These are phyloP conservation scores for Aplochiton taeniatus DNA, from an alignment of 2,797 vertebrate species.

Conservation along the genomic window DNA sequence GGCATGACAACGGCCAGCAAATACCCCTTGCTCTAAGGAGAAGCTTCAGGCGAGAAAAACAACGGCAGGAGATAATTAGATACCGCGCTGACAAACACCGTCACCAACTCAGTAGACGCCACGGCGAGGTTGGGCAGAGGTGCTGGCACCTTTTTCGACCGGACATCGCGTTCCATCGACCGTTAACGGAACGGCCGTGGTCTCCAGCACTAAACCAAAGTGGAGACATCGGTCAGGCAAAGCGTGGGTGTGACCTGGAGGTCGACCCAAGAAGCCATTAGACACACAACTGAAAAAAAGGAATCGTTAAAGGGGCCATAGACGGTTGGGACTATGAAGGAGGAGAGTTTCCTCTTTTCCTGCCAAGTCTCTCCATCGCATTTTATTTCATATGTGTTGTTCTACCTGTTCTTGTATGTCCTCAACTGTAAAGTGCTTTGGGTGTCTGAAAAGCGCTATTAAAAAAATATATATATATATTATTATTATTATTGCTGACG, in stretches of 20 bases:
- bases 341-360: not conserved
- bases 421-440: no score
- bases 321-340: not conserved
- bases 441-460: no score
- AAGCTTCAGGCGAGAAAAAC: not conserved
- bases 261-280: not conserved
- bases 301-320: no score
- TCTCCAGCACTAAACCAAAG: not conserved
- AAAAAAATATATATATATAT: no score
- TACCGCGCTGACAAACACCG: constrained; percentile 20
- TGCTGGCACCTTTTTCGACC: constrained; percentile 17
- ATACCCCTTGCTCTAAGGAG: not conserved
- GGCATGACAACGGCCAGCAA: not conserved
- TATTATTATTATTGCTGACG: no score
- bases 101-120: constrained; percentile 14
- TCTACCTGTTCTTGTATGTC: no score
- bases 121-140: constrained; percentile 11
- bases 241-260: not conserved
- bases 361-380: not conserved
- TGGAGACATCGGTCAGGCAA: no score
- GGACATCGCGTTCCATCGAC: constrained; percentile 18
- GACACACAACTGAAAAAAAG: no score
- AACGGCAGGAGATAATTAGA: not conserved
- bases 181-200: constrained; percentile 22
- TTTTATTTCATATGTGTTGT: no score